Evolutionary conservation across 2,113 vertebrate species (phyloP), one percentile per base, ranked within the genome.

Genomic region (Corvus cornix): DNA sequence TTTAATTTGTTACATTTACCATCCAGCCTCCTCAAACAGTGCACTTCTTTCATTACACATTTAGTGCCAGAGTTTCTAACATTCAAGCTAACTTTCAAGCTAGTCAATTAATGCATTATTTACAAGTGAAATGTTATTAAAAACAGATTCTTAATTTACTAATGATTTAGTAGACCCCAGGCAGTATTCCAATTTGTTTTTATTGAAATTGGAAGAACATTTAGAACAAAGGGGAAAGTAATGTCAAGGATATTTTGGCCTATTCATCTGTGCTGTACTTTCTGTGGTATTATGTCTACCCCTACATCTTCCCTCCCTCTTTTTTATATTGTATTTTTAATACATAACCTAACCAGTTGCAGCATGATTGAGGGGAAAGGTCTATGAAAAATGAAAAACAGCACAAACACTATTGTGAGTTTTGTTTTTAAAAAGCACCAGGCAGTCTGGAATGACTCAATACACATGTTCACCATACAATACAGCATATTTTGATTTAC

Each of bases 61-160:
- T 98, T 98, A 98, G 97, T 97, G 97, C 97, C 95, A 96, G 96
- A 98, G 97, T 98, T 98, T 97, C 97, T 83, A 98, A 98, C 98
- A 97, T 98, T 98, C 98, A 98, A 98, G 97, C 98, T 98, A 98
- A 98, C 99, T 98, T 99, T 99, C 98, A 98, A 98, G 97, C 98
- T 98, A 98, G 98, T 98, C 98, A 98, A 98, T 98, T 98, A 99
- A 99, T 99, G 98, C 98, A 99, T 99, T 99, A 99, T 99, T 99
- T 99, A 99, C 98, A 99, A 99, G 99, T 98, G 98, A 97, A 98
- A 98, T 98, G 98, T 98, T 99, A 99, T 99, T 99, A 99, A 99
- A 99, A 99, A 98, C 98, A 99, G 98, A 98, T 99, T 99, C 98
- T 99, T 99, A 99, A 98, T 99, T 99, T 99, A 98, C 98, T 99